Evolutionary conservation across 2,113 vertebrate genomes (phyloP).

Genomic region (Suncus etruscus): DNA sequence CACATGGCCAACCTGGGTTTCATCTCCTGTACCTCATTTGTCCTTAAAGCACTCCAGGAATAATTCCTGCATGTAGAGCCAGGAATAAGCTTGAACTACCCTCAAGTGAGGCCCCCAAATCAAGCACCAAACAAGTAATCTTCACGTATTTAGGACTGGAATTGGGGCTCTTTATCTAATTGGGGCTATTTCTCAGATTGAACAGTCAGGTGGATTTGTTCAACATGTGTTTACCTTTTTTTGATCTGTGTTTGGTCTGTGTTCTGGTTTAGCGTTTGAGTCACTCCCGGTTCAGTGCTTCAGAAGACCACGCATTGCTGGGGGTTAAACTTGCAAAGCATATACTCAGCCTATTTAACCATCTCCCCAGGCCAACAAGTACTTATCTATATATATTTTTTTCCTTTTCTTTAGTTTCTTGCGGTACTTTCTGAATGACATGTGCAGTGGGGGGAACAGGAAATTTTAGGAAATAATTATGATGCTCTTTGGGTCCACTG

Average conservation of each 20-base stretch:
- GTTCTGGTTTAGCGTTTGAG: no score
- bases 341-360: no score
- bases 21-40: no score
- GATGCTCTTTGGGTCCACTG: conserved; percentile 27
- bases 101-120: no score
- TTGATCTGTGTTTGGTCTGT: background rate
- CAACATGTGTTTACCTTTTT: background rate
- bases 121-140: no score
- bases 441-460: background rate
- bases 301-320: no score
- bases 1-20: no score
- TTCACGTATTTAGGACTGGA: background rate
- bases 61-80: no score
- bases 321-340: no score
- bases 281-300: no score
- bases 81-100: background rate
- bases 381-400: background rate
- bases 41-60: no score
- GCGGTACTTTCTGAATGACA: conserved; percentile 42
- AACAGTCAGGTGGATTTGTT: background rate
- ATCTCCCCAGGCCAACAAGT: no score
- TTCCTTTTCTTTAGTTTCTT: conserved; percentile 29
- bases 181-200: background rate
- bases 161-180: background rate
- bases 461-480: conserved; percentile 53